Evolutionary conservation across 2,113 vertebrate genomes (phyloP).

Genomic region (Etheostoma cragini): DNA sequence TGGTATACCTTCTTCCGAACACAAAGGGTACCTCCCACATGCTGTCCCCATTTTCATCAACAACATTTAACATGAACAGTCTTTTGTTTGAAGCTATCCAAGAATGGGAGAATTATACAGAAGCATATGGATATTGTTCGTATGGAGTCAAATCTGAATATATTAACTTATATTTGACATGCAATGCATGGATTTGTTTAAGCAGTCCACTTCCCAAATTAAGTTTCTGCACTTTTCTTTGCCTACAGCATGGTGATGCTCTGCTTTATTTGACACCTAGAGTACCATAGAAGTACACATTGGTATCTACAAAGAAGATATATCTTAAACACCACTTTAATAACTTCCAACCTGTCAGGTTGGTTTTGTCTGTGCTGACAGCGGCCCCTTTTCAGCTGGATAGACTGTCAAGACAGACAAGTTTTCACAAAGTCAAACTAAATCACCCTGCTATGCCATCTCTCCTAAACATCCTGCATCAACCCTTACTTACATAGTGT

Average conservation of each 20-base stretch:
- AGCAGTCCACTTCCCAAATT: slow-evolving; percentile 17
- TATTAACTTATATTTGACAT: slow-evolving; percentile 15
- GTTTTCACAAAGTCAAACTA: slow-evolving; percentile 65
- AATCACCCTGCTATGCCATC: slow-evolving; percentile 41
- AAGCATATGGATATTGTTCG: not conserved
- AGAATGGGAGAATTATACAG: slow-evolving; percentile 24
- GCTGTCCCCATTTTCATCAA: not conserved
- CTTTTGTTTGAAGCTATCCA: slow-evolving; percentile 18
- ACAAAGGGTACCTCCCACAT: slow-evolving; percentile 2
- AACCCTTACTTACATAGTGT: slow-evolving; percentile 56
- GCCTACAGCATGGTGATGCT: slow-evolving; percentile 21
- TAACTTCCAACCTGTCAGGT: slow-evolving; percentile 55
- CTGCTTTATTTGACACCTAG: slow-evolving; percentile 16
- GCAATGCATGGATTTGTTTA: not conserved
- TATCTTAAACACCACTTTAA: slow-evolving; percentile 52
- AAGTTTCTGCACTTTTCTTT: slow-evolving; percentile 34
- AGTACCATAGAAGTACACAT: slow-evolving; percentile 16
- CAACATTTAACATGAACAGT: not conserved
- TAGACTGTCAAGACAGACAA: slow-evolving; percentile 60
- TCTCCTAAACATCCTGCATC: slow-evolving; percentile 65
- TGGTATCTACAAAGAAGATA: slow-evolving; percentile 32
- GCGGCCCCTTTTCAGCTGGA: slow-evolving; percentile 62
- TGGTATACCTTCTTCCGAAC: not conserved
- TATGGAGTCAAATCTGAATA: slow-evolving; percentile 15
- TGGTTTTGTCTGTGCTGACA: slow-evolving; percentile 47